These are phyloP conservation scores for Peromyscus aztecus DNA, from an alignment of 2,797 vertebrate genomes.

Conservation along the genomic window DNA sequence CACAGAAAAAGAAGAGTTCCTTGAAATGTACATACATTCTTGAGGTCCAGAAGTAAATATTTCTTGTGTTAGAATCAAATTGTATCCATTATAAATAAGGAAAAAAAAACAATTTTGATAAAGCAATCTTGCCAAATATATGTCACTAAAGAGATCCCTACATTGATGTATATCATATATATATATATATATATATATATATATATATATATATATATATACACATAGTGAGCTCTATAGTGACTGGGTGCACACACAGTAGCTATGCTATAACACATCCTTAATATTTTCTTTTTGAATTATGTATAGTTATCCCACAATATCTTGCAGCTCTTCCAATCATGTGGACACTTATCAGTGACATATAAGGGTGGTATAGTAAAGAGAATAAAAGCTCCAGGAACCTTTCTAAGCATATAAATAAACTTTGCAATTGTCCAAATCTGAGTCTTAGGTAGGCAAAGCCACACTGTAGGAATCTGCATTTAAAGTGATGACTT, in stretches of 20 bases:
- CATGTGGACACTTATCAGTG: background rate
- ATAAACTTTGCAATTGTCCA: background rate
- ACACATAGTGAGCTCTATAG: background rate
- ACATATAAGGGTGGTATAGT: background rate
- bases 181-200: too few species aligned
- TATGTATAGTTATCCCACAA: background rate
- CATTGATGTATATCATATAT: background rate
- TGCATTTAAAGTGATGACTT: background rate
- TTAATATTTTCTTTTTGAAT: background rate
- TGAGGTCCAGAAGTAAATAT: background rate
- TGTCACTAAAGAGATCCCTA: background rate
- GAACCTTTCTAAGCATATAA: background rate
- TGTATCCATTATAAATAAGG: constrained; percentile 19
- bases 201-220: background rate
- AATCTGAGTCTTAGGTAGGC: background rate
- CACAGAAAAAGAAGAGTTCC: background rate
- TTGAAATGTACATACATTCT: constrained; percentile 7
- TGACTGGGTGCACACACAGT: background rate
- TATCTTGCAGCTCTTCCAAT: background rate
- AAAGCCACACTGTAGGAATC: background rate
- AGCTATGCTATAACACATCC: background rate
- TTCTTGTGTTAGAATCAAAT: background rate
- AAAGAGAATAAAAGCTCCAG: background rate
- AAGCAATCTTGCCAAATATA: background rate
- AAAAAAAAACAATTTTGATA: background rate